These are phyloP conservation scores for Corythucha ciliata DNA, from an alignment of 2,888 invertebrate species.

Conservation along the genomic window DNA sequence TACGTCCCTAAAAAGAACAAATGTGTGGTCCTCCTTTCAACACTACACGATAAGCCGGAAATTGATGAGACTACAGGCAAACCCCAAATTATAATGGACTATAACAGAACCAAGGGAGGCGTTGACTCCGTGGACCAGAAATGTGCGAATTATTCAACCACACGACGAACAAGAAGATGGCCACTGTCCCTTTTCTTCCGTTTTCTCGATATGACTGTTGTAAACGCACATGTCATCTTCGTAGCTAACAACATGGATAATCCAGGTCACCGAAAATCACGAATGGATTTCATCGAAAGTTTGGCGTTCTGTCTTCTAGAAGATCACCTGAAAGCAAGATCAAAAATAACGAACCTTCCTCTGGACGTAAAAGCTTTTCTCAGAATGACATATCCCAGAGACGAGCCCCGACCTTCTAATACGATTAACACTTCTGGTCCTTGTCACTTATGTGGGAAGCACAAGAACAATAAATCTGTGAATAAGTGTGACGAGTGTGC, in stretches of 20 bases:
- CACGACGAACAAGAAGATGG: conserved; percentile 11
- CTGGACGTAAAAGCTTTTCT: no score
- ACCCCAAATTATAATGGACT: conserved; percentile 8
- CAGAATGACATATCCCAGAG: no score
- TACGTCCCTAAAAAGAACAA: conserved; percentile 7
- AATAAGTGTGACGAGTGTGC: no score
- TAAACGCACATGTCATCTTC: conserved; percentile 3
- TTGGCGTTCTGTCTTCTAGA: conserved; percentile 3
- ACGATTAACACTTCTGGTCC: no score
- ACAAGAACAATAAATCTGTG: no score
- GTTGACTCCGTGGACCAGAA: conserved; percentile 12
- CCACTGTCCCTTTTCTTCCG: conserved; percentile 8
- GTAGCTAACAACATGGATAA: not conserved
- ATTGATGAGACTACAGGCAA: conserved; percentile 8
- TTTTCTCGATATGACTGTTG: conserved; percentile 6
- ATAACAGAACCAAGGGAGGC: conserved; percentile 4
- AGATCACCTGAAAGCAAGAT: conserved; percentile 15
- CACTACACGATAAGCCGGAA: conserved; percentile 6
- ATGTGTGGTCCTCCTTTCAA: conserved; percentile 12
- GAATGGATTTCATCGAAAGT: conserved; percentile 4
- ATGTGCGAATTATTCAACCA: conserved; percentile 3
- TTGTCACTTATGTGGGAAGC: no score
- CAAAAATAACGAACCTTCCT: conserved; percentile 3
- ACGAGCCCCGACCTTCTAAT: no score
- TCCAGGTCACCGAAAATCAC: not conserved